A percentile compares a stretch with the other conserved stretches of the same genome.
Conservation (phyloP, 2,113 vertebrate species). For the Xenopus tropicalis region UCB_Xtro_10.0 CM004449.2:63706001-63706500, state of each 20-base stretch:
- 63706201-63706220: neutral
- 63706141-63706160: no score
- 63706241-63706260: slow-evolving; percentile 18
- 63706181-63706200: slow-evolving; percentile 10
- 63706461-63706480: no score
- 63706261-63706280: neutral
- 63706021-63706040: no score
- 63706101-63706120: no score
- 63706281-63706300: neutral
- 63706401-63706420: slow-evolving; percentile 18
- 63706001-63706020: no score
- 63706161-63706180: slow-evolving; percentile 12
- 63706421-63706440: slow-evolving; percentile 13
- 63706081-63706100: no score
- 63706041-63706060: no score
- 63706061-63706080: no score
- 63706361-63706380: neutral
- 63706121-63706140: no score
- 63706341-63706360: neutral
- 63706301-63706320: neutral
- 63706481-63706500: no score
- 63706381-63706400: neutral
- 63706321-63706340: no score
- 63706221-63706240: neutral
- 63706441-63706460: neutral